phyloP scores from a whole-genome alignment of 2,797 vertebrate species.

The Salmo trutta region DNA sequence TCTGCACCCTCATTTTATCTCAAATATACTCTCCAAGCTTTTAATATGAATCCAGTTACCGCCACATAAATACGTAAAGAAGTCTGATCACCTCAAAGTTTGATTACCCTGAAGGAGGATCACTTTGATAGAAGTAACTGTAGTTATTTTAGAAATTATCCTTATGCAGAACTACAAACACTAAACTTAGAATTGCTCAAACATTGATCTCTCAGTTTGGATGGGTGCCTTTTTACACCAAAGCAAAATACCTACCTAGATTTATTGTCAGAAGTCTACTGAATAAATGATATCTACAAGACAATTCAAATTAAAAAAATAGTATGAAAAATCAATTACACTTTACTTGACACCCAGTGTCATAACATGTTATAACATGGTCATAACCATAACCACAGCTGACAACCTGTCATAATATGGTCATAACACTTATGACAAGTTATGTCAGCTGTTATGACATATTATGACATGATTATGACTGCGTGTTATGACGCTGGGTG shows the following conservation, averaged over 20 bases:
- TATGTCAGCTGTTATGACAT: no score
- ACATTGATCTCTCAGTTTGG: neutral
- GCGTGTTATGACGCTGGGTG: no score
- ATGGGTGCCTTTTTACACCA: neutral
- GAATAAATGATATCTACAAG: neutral
- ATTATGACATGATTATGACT: no score
- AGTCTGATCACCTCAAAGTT: neutral
- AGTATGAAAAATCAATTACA: neutral
- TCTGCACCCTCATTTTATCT: neutral
- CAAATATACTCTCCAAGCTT: neutral
- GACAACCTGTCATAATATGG: no score
- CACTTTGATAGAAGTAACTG: neutral
- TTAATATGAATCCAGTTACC: no score
- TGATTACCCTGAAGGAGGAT: neutral
- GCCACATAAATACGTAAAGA: neutral
- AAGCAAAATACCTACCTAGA: neutral
- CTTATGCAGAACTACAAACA: neutral
- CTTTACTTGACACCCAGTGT: no score
- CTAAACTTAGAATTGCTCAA: neutral
- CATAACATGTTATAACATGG: no score
- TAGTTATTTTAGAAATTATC: neutral
- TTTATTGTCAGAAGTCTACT: neutral
- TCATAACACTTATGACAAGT: no score
- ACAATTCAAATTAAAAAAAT: neutral
- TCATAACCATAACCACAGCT: no score